Evolutionary conservation across 2,888 invertebrate species (phyloP), one percentile per base, ranked within the genome.

Genomic region (Drosophila silvestris): DNA sequence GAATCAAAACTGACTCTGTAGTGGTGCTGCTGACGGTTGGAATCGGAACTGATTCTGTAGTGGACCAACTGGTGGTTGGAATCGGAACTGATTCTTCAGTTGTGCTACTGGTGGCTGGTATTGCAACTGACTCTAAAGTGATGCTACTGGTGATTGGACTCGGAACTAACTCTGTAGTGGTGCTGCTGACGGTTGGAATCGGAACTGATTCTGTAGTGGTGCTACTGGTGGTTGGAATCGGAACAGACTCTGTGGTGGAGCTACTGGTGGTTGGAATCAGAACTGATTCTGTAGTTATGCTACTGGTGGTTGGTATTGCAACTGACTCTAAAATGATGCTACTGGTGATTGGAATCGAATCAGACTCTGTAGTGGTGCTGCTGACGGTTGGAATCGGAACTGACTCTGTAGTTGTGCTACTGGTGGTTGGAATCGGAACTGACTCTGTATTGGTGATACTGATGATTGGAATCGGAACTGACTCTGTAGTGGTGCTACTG

Each of bases 171-270:
- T 71, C 61, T 26, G 77, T 67, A 1, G 79, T 68, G 14, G 62
- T 81, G 33, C 39, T 53, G 1, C 44, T 22, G 22, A 1, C 5
- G 1, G 5, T 72, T 62, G 60, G 70, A 50, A 67, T 51, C 16
- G 70, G 68, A 35, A 10, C 5, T 5, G 16, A 16, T 3, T 72
- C 58, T 22, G 78, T 74, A 16, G 77, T 74, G 10, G 64, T 80
- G 50, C n/a, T 59, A 5, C 19, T 56, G 3, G 14, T 7, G 1
- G 37, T 70, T 67, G 60, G 66, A 41, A 65, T 57, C 9, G 70
- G 60, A 28, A 3, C 14, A 4, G 12, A 9, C 3, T 72, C 60
- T 28, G 76, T 73, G 6, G 77, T 74, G 10, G 66, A 1, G 1
- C 26, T 1, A 16, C 30, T 52, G 19, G 19, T 5, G 2, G 26